Evolutionary conservation across 92 coral and sea anemone species (phyloP).

Genomic region (Palythoa grandiflora): DNA sequence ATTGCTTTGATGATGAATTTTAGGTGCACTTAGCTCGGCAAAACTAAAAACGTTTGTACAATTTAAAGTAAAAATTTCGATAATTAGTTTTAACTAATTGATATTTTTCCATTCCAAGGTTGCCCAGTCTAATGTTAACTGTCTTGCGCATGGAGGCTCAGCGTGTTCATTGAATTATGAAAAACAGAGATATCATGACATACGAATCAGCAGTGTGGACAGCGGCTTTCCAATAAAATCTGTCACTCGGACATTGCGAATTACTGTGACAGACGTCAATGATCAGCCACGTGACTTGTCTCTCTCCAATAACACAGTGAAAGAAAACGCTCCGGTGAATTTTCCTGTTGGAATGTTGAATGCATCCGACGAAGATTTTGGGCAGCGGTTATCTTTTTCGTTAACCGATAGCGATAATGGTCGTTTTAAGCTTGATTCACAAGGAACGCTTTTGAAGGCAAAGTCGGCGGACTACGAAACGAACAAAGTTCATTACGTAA

Average conservation of each 20-base stretch:
- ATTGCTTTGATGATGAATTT: neutral
- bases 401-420: conserved; percentile 78
- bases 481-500: conserved; percentile 71
- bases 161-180: conserved; percentile 79
- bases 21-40: neutral
- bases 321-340: conserved; percentile 79
- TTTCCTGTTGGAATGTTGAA: conserved; percentile 70
- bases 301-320: conserved; percentile 78
- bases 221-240: conserved; percentile 86
- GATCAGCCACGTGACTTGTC: conserved; percentile 84
- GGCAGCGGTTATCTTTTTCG: conserved; percentile 76
- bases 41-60: neutral
- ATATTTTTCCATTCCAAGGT: conserved; percentile 48
- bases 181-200: conserved; percentile 53
- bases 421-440: conserved; percentile 70
- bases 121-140: conserved; percentile 74
- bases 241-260: conserved; percentile 56
- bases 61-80: neutral
- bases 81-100: neutral
- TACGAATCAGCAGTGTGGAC: conserved; percentile 83
- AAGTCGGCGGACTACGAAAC: conserved; percentile 82
- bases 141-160: conserved; percentile 73
- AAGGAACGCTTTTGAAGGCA: conserved; percentile 69
- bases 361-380: conserved; percentile 80
- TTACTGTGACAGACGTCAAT: conserved; percentile 69